These are phyloP conservation scores for Artemia sinica DNA, from an alignment of 2,888 invertebrate species.

Conservation along the genomic window DNA sequence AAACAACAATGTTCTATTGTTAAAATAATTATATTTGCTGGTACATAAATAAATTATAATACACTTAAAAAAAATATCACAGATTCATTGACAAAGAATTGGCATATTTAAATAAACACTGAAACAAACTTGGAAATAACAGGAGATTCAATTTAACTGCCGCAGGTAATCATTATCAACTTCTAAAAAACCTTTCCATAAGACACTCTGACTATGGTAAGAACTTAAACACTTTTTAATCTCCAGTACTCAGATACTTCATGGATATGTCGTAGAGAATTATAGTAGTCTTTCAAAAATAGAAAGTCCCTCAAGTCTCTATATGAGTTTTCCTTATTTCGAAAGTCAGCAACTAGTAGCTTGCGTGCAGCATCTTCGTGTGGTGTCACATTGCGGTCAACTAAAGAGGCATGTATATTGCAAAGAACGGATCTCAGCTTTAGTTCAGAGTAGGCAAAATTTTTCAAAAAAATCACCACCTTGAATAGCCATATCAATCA, in stretches of 20 bases:
- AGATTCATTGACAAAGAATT: too few species aligned
- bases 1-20: too few species aligned
- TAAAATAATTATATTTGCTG: too few species aligned
- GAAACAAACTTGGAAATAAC: too few species aligned
- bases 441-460: slow-evolving; percentile 32
- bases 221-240: too few species aligned
- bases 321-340: slow-evolving; percentile 25
- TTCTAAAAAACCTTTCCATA: too few species aligned
- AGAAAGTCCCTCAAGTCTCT: slow-evolving; percentile 1
- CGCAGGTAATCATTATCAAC: too few species aligned
- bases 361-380: slow-evolving; percentile 31
- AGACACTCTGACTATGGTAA: too few species aligned
- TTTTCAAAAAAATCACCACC: slow-evolving; percentile 35
- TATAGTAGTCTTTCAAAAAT: not conserved
- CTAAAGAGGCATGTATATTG: slow-evolving; percentile 44
- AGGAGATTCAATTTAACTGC: too few species aligned
- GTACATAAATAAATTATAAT: too few species aligned
- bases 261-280: not conserved
- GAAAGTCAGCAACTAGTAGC: slow-evolving; percentile 31
- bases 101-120: too few species aligned
- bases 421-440: slow-evolving; percentile 40
- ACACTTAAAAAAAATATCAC: too few species aligned
- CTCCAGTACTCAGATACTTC: not conserved
- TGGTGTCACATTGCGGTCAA: slow-evolving; percentile 37
- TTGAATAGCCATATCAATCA: slow-evolving; percentile 41